Percentiles rank a stretch among this genome's conserved stretches.
Evolutionary conservation across 2,888 invertebrate genomes (phyloP).

Genomic region (Drosophila anomalipes): DNA sequence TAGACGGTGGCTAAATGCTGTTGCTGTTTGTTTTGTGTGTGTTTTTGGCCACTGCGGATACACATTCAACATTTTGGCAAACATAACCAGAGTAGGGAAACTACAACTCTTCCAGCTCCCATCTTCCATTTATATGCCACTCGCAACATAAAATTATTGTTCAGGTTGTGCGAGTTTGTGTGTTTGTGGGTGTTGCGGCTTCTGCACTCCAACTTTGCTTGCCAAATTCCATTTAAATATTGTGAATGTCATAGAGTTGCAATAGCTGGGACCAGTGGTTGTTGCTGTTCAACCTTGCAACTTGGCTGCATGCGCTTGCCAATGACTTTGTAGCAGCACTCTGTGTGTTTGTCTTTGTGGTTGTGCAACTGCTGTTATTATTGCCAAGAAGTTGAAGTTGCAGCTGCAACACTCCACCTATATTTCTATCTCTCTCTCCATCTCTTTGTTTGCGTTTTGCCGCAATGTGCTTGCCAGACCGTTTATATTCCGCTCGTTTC

Average conservation of each 20-base stretch:
- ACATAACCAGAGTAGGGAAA: conserved; percentile 33
- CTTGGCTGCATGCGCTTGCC: conserved; percentile 60
- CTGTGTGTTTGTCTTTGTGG: conserved; percentile 51
- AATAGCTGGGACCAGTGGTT: conserved; percentile 25
- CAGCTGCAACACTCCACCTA: conserved; percentile 3
- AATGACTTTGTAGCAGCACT: conserved; percentile 54
- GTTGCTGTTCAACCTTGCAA: conserved; percentile 69
- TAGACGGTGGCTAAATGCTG: conserved; percentile 41
- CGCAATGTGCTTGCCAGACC: conserved; percentile 56
- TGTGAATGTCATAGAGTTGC: conserved; percentile 55
- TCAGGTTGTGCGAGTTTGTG: conserved; percentile 43
- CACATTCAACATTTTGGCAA: conserved; percentile 76
- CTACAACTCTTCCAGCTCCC: background rate
- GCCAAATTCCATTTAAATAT: conserved; percentile 79
- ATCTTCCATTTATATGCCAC: conserved; percentile 1
- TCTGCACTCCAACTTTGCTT: conserved; percentile 52
- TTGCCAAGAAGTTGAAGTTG: conserved; percentile 64
- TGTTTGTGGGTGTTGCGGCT: conserved; percentile 45
- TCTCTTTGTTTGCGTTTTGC: conserved; percentile 45
- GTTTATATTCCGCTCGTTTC: conserved; percentile 40
- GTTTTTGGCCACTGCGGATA: conserved; percentile 72
- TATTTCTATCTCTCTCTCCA: background rate
- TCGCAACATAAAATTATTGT: conserved; percentile 50
- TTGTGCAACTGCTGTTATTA: conserved; percentile 43
- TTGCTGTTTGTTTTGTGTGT: conserved; percentile 37